A percentile compares a stretch with the other conserved stretches of the same genome.
Conservation (phyloP, 2,888 invertebrate genomes). For the Formica aserva region DNA sequence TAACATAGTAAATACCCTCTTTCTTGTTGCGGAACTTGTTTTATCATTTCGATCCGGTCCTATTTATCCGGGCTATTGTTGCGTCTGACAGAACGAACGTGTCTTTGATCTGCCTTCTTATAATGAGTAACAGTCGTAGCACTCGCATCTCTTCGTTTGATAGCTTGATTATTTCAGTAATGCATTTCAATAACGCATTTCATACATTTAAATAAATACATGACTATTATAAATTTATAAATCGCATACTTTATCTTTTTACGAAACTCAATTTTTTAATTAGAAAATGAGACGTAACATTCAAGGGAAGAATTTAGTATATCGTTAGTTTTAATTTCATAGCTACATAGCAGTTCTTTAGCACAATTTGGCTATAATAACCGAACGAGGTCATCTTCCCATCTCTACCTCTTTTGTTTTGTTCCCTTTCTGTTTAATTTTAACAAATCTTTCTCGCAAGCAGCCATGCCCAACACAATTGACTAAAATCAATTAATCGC, state of each 20-base stretch:
- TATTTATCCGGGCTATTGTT: not conserved
- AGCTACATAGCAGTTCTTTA: conserved; percentile 3
- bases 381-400: not conserved
- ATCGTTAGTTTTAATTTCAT: conserved; percentile 8
- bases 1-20: not conserved
- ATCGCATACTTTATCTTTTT: not conserved
- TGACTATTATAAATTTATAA: too few relatives aligned
- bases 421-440: conserved; percentile 10
- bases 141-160: not conserved
- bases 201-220: not conserved
- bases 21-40: not conserved
- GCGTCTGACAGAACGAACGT: not conserved
- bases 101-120: not conserved
- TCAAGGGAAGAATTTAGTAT: not conserved
- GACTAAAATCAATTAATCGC: conserved; percentile 9
- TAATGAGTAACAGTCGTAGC: not conserved
- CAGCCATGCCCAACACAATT: conserved; percentile 8
- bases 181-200: not conserved
- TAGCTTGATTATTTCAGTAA: not conserved
- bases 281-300: not conserved
- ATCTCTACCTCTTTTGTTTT: not conserved
- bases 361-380: not conserved
- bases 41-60: not conserved
- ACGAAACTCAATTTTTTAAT: conserved; percentile 3
- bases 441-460: conserved; percentile 27